Evolutionary conservation across 1,140 invertebrate genomes (phyloP).

Genomic region (Drosophila ohnishii): DNA sequence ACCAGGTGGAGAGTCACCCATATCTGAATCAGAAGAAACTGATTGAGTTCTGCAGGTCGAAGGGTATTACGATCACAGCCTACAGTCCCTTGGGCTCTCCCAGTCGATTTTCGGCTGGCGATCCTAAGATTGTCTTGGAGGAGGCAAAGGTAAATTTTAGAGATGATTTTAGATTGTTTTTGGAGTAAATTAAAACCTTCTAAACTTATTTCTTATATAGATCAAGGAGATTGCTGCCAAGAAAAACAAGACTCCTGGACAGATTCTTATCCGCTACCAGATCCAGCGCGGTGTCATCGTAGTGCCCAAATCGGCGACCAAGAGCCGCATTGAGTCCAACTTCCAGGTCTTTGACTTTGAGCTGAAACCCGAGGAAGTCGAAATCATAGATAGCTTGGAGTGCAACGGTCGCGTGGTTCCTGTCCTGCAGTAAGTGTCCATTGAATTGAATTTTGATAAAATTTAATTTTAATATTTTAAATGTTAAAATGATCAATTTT

Average conservation of each 20-base stretch:
- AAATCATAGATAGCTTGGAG: slow-evolving; percentile 84
- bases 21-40: slow-evolving; percentile 90
- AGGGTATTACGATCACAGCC: slow-evolving; percentile 88
- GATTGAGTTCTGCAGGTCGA: slow-evolving; percentile 86
- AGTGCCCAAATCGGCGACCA: slow-evolving; percentile 87
- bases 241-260: slow-evolving; percentile 87
- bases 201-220: slow-evolving; percentile 24
- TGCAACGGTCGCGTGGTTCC: slow-evolving; percentile 83
- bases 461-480: too few species aligned
- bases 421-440: slow-evolving; percentile 81
- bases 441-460: background rate
- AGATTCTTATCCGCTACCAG: slow-evolving; percentile 88
- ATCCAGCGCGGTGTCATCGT: slow-evolving; percentile 86
- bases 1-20: slow-evolving; percentile 92
- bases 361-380: slow-evolving; percentile 85
- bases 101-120: slow-evolving; percentile 72
- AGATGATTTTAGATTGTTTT: background rate
- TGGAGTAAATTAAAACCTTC: background rate
- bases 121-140: background rate
- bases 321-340: slow-evolving; percentile 88
- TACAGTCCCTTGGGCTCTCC: slow-evolving; percentile 92
- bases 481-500: too few species aligned
- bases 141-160: slow-evolving; percentile 7
- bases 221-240: slow-evolving; percentile 85
- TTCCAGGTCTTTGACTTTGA: slow-evolving; percentile 89